A percentile compares a stretch with the other conserved stretches of the same genome.
phyloP scores from a whole-genome alignment of 2,888 invertebrate species.

The Leptinotarsa haldemani region DNA sequence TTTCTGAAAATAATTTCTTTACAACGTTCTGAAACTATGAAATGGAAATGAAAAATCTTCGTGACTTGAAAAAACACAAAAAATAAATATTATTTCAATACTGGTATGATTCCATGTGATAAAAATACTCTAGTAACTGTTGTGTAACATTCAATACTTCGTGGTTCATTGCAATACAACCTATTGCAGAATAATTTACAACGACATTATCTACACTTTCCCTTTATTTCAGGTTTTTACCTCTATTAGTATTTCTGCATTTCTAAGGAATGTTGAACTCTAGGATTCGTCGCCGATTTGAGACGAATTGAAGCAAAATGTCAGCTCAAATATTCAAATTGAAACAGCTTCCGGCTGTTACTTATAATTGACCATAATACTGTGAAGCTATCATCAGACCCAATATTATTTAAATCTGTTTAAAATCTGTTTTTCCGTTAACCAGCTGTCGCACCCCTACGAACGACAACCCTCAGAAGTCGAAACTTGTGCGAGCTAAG shows the following conservation, averaged over 20 bases:
- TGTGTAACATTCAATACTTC: background rate
- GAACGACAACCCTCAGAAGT: too few species aligned
- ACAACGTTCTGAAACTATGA: too few species aligned
- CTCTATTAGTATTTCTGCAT: background rate
- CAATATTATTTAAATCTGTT: too few species aligned
- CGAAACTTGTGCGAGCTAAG: too few species aligned
- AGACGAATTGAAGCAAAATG: background rate
- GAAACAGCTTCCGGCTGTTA: background rate
- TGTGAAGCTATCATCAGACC: too few species aligned
- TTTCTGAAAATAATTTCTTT: too few species aligned
- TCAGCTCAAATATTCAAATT: background rate
- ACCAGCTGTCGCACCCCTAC: too few species aligned
- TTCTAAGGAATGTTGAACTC: slow-evolving; percentile 3
- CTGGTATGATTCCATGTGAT: background rate
- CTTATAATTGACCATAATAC: too few species aligned
- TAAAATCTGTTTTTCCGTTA: too few species aligned
- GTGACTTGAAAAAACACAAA: background rate
- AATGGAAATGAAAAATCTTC: background rate
- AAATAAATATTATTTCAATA: background rate
- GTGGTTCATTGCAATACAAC: background rate
- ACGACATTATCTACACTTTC: background rate
- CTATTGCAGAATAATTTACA: background rate
- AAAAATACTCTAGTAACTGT: background rate
- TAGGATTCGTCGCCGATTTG: background rate
- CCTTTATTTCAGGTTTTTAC: background rate